Evolutionary conservation across 2,113 vertebrate genomes (phyloP).

Genomic region (Aix galericulata): DNA sequence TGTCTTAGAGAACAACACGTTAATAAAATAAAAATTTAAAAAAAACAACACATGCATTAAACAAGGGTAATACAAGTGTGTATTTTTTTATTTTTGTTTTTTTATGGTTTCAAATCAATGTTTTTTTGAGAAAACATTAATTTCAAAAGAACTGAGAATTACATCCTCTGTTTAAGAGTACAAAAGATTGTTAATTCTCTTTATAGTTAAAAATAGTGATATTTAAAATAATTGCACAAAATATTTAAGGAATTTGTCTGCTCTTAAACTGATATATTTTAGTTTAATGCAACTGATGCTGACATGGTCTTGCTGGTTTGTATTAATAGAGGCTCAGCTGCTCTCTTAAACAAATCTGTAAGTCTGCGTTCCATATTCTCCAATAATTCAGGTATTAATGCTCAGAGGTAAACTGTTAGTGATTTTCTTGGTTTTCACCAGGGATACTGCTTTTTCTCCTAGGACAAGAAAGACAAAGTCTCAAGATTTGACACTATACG

Average conservation of each 20-base stretch:
- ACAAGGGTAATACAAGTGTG: fast-evolving
- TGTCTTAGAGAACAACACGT: not conserved
- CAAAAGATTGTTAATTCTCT: not conserved
- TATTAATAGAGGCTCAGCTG: not conserved
- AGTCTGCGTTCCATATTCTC: not conserved
- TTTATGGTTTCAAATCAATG: not conserved
- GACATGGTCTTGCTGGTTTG: not conserved
- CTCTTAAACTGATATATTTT: not conserved
- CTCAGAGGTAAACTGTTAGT: not conserved
- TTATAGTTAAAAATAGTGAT: not conserved
- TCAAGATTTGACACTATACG: conserved; percentile 95
- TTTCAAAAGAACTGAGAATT: not conserved
- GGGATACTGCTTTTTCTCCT: conserved; percentile 27
- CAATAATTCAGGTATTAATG: not conserved
- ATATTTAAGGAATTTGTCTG: not conserved
- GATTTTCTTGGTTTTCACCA: not conserved
- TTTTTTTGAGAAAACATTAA: not conserved
- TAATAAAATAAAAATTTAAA: not conserved
- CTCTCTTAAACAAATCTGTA: not conserved
- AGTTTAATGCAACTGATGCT: not conserved
- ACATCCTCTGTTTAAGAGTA: fast-evolving
- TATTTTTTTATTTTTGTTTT: not conserved
- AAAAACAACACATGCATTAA: fast-evolving
- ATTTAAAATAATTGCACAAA: not conserved
- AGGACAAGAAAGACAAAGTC: conserved; percentile 95